These are phyloP conservation scores for Bos javanicus DNA, from an alignment of 2,113 vertebrate species.

Conservation along the genomic window DNA sequence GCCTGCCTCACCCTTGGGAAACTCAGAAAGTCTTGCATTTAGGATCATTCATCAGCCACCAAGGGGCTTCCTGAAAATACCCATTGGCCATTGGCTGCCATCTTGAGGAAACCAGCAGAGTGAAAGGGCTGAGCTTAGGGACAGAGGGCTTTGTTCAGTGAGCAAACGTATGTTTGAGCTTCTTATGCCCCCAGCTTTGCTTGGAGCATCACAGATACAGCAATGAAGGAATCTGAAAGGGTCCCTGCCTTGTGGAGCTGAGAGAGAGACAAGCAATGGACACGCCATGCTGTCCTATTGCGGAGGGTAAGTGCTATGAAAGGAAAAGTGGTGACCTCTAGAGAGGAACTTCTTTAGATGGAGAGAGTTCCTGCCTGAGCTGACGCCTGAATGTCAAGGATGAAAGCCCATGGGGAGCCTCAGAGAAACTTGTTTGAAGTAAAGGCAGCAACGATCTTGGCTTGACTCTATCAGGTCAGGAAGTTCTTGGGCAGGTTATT, in stretches of 20 bases:
- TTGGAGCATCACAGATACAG: too few species aligned
- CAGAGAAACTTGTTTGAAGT: neutral
- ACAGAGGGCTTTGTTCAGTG: neutral
- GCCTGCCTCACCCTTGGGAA: neutral
- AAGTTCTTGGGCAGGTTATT: neutral
- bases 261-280: neutral
- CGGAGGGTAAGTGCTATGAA: neutral
- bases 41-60: neutral
- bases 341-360: neutral
- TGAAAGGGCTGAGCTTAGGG: too few species aligned
- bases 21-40: neutral
- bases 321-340: too few species aligned
- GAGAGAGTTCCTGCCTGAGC: neutral
- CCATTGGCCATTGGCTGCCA: neutral
- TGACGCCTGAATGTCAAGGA: neutral
- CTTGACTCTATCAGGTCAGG: neutral
- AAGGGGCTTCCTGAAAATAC: neutral
- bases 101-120: neutral
- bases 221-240: neutral
- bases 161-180: neutral
- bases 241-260: neutral
- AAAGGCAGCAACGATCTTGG: neutral
- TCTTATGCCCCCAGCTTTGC: neutral
- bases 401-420: neutral
- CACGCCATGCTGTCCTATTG: accelerated